Evolutionary conservation across 2,113 vertebrate species (phyloP).

Genomic region (Podiceps cristatus): DNA sequence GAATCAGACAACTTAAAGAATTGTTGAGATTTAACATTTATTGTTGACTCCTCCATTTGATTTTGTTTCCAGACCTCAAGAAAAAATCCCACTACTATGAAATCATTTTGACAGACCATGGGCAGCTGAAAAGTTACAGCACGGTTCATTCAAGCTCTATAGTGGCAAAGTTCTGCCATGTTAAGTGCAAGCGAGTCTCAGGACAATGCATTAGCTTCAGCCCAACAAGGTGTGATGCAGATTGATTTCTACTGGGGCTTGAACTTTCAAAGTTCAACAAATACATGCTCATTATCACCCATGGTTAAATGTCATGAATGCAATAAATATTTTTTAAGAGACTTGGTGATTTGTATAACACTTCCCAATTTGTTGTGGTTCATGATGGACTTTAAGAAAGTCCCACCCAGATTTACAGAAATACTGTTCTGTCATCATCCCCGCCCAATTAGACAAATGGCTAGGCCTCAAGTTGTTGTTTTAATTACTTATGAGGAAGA

Average conservation of each 20-base stretch:
- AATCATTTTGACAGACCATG: neutral
- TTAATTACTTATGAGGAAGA: neutral
- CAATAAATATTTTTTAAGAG: neutral
- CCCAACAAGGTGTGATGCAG: neutral
- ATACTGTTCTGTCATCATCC: neutral
- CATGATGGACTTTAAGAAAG: neutral
- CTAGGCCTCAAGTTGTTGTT: neutral
- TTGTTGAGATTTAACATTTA: neutral
- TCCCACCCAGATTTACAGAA: neutral
- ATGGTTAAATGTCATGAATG: neutral
- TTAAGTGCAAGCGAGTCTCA: neutral
- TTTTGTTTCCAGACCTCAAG: neutral
- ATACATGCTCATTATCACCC: rapidly evolving
- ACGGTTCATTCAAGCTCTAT: neutral
- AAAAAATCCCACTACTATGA: neutral
- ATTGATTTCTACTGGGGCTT: neutral
- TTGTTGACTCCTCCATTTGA: neutral
- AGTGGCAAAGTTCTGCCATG: neutral
- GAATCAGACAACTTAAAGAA: neutral
- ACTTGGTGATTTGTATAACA: neutral
- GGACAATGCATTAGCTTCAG: neutral
- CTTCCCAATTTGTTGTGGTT: neutral
- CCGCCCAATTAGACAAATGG: neutral
- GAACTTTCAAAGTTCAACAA: neutral
- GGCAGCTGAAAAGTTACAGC: neutral